Conservation (phyloP, 2,797 vertebrate species). For the Micropoecilia bifurca region DNA sequence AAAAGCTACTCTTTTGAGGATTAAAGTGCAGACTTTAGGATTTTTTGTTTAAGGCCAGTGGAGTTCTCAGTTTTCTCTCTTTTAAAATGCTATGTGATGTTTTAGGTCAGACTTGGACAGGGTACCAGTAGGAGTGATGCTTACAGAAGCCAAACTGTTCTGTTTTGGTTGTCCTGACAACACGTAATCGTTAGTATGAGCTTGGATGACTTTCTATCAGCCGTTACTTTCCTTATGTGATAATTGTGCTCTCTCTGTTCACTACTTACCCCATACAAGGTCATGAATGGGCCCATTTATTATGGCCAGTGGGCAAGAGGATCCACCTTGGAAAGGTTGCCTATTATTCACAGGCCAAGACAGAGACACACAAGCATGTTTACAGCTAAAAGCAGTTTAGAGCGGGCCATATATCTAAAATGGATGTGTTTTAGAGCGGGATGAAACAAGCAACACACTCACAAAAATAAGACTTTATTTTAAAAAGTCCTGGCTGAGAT, state of each 20-base stretch:
- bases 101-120: constrained; percentile 31
- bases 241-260: not conserved
- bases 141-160: constrained; percentile 33
- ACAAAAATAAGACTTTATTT: not conserved
- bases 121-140: not conserved
- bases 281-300: not conserved
- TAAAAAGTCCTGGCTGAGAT: not conserved
- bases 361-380: not conserved
- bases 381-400: not conserved
- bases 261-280: not conserved
- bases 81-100: constrained; percentile 32
- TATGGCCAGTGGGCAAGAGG: not conserved
- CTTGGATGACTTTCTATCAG: not conserved
- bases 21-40: constrained; percentile 34
- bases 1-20: constrained; percentile 23
- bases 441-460: not conserved
- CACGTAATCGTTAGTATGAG: constrained; percentile 4
- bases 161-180: constrained; percentile 27
- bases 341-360: not conserved
- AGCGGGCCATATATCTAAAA: not conserved
- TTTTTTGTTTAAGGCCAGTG: constrained; percentile 15
- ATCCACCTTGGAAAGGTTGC: not conserved
- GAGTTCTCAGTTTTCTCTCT: constrained; percentile 27
- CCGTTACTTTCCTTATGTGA: too few relatives aligned
- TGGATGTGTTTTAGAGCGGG: not conserved